phyloP scores from a whole-genome alignment of 2,888 invertebrate genomes.

The Drosophila ochracea region DNA sequence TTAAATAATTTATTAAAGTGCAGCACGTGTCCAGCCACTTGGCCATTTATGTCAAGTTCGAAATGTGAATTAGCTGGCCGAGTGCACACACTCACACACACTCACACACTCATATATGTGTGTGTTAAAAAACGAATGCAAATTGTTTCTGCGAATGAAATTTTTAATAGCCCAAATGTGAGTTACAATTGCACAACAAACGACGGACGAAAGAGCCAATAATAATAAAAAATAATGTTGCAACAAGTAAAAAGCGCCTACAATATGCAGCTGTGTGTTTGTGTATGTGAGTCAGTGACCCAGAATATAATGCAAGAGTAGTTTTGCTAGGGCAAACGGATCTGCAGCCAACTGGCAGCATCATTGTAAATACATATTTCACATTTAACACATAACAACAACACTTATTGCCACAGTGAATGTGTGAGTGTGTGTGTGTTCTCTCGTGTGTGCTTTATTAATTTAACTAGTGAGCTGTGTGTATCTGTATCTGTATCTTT shows the following conservation, averaged over 20 bases:
- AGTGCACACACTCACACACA: constrained; percentile 27
- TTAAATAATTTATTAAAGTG: constrained; percentile 50
- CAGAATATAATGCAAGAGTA: constrained; percentile 74
- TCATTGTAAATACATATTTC: constrained; percentile 49
- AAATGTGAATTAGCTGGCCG: constrained; percentile 61
- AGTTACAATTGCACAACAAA: constrained; percentile 53
- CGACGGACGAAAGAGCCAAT: constrained; percentile 15
- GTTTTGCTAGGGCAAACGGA: constrained; percentile 56
- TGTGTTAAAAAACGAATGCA: constrained; percentile 53
- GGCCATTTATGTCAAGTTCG: constrained; percentile 77
- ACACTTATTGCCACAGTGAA: constrained; percentile 3
- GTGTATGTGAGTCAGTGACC: constrained; percentile 68
- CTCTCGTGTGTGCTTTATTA: constrained; percentile 50
- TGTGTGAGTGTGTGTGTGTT: constrained; percentile 1
- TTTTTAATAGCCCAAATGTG: constrained; percentile 61
- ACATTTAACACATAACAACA: constrained; percentile 33
- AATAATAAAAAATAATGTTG: constrained; percentile 47
- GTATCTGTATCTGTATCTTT: constrained; percentile 6
- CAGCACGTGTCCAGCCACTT: constrained; percentile 60
- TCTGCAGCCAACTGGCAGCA: constrained; percentile 29
- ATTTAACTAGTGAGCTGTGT: constrained; percentile 39
- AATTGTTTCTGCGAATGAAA: constrained; percentile 64
- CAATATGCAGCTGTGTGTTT: constrained; percentile 25
- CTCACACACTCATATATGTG: background rate
- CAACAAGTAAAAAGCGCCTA: constrained; percentile 42